Conservation (phyloP, 2,888 invertebrate species). For the Pediacus dermestoides region DNA sequence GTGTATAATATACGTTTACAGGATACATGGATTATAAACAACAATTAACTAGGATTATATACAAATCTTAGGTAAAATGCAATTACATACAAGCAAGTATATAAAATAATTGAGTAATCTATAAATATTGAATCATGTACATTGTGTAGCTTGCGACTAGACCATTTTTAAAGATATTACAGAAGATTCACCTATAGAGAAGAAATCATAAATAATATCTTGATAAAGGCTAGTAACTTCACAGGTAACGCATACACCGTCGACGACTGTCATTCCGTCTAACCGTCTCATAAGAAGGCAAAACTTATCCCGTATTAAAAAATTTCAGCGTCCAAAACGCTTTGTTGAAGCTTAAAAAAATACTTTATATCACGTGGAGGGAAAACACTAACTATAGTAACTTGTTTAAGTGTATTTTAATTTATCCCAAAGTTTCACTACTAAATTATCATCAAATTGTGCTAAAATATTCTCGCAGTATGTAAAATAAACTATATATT, state of each 20-base stretch:
- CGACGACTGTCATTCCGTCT: constrained; percentile 37
- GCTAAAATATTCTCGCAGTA: constrained; percentile 30
- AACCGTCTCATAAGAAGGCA: constrained; percentile 37
- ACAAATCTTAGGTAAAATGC: constrained; percentile 49
- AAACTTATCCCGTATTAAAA: constrained; percentile 42
- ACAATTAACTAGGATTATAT: constrained; percentile 46
- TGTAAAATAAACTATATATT: constrained; percentile 29
- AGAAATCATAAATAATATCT: constrained; percentile 26
- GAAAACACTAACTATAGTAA: constrained; percentile 34
- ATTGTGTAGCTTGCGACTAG: constrained; percentile 50
- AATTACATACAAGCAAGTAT: constrained; percentile 51
- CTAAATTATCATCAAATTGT: constrained; percentile 32
- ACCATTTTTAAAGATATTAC: constrained; percentile 30
- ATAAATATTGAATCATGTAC: constrained; percentile 50
- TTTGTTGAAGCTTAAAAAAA: constrained; percentile 43
- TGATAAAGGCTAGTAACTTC: constrained; percentile 34
- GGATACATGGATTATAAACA: constrained; percentile 42
- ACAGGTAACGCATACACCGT: constrained; percentile 47
- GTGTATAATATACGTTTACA: constrained; percentile 30
- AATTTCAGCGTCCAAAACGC: constrained; percentile 13
- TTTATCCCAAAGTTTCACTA: constrained; percentile 27
- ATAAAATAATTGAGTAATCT: constrained; percentile 52
- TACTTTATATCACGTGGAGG: constrained; percentile 47
- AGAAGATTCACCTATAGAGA: too few relatives aligned
- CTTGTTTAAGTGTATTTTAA: constrained; percentile 23